Percentiles rank a stretch among this genome's conserved stretches.
Evolutionary conservation across 2,888 invertebrate genomes (phyloP).

Genomic region (Melolontha melolontha): DNA sequence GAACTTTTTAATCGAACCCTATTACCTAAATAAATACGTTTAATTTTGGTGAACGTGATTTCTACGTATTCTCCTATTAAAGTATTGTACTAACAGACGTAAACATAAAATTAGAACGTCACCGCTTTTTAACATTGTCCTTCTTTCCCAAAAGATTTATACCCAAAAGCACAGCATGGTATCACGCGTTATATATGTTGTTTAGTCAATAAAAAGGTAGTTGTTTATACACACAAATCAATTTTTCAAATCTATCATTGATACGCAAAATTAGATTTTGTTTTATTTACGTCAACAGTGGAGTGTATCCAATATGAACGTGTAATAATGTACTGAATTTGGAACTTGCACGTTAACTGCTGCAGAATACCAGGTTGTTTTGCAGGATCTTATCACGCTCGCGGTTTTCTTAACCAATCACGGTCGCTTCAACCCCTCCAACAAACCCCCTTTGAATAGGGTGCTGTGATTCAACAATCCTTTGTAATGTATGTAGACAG

Average conservation of each 20-base stretch:
- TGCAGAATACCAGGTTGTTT: conserved; percentile 49
- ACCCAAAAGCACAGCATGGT: neutral
- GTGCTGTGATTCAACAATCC: conserved; percentile 58
- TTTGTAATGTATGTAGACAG: conserved; percentile 56
- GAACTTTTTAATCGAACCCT: neutral
- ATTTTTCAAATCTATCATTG: conserved; percentile 6
- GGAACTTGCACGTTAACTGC: conserved; percentile 46
- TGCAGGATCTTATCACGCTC: conserved; percentile 49
- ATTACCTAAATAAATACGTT: neutral
- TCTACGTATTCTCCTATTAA: conserved; percentile 5
- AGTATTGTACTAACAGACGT: neutral
- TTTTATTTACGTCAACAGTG: conserved; percentile 2
- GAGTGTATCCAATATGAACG: conserved; percentile 10
- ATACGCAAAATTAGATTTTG: conserved; percentile 13
- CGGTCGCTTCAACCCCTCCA: conserved; percentile 52
- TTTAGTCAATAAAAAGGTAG: conserved; percentile 34
- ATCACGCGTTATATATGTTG: conserved; percentile 25
- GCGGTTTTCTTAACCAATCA: conserved; percentile 57
- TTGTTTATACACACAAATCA: conserved; percentile 36
- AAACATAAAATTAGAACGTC: conserved; percentile 37
- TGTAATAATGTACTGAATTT: conserved; percentile 27
- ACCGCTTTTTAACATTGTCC: conserved; percentile 43
- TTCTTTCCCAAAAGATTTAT: conserved; percentile 8
- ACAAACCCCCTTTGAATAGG: conserved; percentile 47
- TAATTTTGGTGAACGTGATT: no score